Conservation (phyloP, 2,113 vertebrate genomes). For the Dissostichus mawsoni region DNA sequence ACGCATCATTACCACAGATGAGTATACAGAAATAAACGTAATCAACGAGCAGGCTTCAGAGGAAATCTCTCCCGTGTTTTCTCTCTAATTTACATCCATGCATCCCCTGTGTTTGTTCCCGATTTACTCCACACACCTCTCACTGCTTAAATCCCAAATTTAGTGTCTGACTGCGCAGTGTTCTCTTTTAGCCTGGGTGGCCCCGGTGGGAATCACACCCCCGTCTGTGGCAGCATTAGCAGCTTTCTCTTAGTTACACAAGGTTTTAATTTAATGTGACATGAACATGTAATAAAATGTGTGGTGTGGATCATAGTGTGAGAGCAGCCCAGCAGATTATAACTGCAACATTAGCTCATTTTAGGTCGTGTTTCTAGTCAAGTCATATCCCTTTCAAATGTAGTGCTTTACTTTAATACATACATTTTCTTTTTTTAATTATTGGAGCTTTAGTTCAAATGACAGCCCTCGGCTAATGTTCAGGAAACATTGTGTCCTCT, state of each 20-base stretch:
- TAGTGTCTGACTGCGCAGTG: not conserved
- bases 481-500: too few relatives aligned
- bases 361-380: not conserved
- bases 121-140: not conserved
- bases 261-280: not conserved
- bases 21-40: conserved; percentile 22
- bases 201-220: conserved; percentile 18
- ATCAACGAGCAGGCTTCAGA: conserved; percentile 13
- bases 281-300: conserved; percentile 1
- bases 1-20: conserved; percentile 22
- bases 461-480: not conserved
- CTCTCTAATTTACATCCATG: conserved; percentile 29
- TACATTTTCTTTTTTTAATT: too few relatives aligned
- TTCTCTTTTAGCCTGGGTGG: conserved; percentile 14
- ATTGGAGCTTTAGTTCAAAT: not conserved
- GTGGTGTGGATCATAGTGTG: not conserved
- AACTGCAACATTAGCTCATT: not conserved
- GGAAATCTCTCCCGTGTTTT: conserved; percentile 13
- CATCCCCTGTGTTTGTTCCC: not conserved
- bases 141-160: not conserved
- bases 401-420: not conserved
- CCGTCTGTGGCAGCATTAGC: conserved; percentile 10
- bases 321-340: not conserved
- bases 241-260: not conserved
- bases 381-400: not conserved